Conservation (phyloP, 2,113 vertebrate species). For the Leptosomus discolor region DNA sequence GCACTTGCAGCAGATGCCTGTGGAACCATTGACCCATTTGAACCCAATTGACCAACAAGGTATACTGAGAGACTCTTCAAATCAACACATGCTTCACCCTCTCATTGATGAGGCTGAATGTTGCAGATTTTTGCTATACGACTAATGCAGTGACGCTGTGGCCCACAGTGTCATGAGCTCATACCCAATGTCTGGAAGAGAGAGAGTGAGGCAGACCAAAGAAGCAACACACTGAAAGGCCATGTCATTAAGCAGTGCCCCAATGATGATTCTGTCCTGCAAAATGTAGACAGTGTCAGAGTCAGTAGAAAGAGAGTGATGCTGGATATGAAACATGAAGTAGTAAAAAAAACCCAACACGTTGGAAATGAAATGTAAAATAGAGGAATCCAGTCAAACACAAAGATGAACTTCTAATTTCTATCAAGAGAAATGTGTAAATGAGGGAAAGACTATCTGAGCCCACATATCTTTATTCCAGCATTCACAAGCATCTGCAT, state of each 20-base stretch:
- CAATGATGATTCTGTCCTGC: not conserved
- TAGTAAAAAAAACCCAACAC: not conserved
- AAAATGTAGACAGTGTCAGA: not conserved
- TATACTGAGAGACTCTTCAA: not conserved
- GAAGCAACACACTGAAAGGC: not conserved
- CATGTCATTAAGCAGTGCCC: not conserved
- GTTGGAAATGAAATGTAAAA: not conserved
- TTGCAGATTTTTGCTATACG: not conserved
- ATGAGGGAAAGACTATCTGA: not conserved
- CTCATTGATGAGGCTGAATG: not conserved
- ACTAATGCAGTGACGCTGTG: not conserved
- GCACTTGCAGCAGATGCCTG: not conserved
- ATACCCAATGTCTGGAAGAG: not conserved
- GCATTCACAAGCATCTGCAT: not conserved
- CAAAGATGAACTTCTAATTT: slow-evolving; percentile 12
- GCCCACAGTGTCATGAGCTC: not conserved
- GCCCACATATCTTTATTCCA: not conserved
- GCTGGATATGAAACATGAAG: not conserved
- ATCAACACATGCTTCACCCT: rapidly evolving
- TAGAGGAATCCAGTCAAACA: not conserved
- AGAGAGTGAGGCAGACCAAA: not conserved
- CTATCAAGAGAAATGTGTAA: not conserved
- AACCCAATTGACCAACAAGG: not conserved
- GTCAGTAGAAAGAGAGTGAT: not conserved
- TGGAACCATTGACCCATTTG: not conserved